Evolutionary conservation across 2,113 vertebrate genomes (phyloP).

Genomic region (Damaliscus lunatus): DNA sequence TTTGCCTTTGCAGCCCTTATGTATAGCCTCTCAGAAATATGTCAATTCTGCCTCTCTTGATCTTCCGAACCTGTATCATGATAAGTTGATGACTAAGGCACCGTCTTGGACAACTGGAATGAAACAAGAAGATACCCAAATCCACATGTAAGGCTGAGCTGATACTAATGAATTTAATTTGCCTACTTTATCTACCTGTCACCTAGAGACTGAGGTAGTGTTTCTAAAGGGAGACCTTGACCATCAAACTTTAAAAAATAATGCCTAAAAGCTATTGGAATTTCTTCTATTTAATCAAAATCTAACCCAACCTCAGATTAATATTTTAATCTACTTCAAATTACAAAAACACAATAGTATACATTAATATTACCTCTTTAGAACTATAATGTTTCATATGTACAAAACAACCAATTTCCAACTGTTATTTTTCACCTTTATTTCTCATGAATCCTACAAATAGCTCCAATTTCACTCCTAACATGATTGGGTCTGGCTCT

Average conservation of each 20-base stretch:
- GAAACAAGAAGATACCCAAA: neutral
- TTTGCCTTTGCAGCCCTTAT: neutral
- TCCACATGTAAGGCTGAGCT: neutral
- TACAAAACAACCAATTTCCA: neutral
- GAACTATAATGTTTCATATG: neutral
- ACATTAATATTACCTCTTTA: neutral
- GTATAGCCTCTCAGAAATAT: neutral
- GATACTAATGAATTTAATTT: neutral
- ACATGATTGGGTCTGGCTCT: neutral
- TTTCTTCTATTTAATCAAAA: neutral
- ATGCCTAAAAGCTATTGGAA: neutral
- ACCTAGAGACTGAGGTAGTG: neutral
- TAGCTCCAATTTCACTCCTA: neutral
- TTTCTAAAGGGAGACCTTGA: neutral
- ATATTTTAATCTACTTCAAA: neutral
- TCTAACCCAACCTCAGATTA: neutral
- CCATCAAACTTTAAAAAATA: neutral
- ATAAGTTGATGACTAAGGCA: neutral
- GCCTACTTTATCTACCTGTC: neutral
- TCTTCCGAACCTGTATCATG: neutral
- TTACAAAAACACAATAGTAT: neutral
- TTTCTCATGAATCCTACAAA: neutral
- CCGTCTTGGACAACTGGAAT: neutral
- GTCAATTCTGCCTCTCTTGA: neutral
- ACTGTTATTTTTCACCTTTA: neutral